These are phyloP conservation scores for Camelus bactrianus DNA, from an alignment of 2,113 vertebrate species.

Conservation along the genomic window DNA sequence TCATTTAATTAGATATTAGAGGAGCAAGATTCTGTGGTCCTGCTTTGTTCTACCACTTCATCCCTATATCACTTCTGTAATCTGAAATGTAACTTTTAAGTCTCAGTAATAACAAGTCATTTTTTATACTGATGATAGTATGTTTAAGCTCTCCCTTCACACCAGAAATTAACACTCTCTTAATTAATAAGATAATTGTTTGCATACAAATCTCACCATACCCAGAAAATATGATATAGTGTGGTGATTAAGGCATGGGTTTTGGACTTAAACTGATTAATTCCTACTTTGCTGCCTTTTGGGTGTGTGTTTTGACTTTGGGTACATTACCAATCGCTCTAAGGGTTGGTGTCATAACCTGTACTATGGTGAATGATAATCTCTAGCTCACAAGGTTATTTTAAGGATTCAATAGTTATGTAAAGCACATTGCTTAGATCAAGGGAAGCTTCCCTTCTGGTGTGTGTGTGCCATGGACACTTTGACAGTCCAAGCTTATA, in stretches of 20 bases:
- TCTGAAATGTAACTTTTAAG: background rate
- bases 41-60: background rate
- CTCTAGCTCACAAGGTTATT: background rate
- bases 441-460: background rate
- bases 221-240: background rate
- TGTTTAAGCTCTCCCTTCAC: slow-evolving; percentile 6
- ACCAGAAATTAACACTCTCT: background rate
- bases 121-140: background rate
- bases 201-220: background rate
- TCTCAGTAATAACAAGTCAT: background rate
- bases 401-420: background rate
- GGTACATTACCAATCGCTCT: background rate
- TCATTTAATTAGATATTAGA: background rate
- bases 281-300: background rate
- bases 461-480: background rate
- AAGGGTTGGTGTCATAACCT: background rate
- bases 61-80: background rate
- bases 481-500: background rate
- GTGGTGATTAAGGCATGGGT: background rate
- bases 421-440: background rate
- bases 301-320: background rate
- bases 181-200: background rate
- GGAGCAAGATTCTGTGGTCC: background rate
- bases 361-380: background rate
- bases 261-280: background rate